Percentiles rank a stretch among this genome's conserved stretches.
Evolutionary conservation across 1,140 invertebrate genomes (phyloP).

Genomic region (Caenorhabditis remanei): DNA sequence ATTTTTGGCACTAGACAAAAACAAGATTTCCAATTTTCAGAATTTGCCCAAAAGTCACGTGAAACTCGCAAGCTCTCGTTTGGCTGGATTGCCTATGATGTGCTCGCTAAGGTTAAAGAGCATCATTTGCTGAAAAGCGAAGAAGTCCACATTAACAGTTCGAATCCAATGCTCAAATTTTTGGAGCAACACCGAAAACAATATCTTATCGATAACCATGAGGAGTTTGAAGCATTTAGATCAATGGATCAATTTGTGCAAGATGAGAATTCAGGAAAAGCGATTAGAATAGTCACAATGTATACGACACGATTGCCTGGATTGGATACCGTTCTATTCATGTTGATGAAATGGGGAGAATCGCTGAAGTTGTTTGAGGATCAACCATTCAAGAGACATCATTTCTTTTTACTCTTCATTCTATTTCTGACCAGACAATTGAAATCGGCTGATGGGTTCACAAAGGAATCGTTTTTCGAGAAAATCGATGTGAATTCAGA

Average conservation of each 20-base stretch:
- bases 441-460: not conserved
- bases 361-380: not conserved
- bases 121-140: not conserved
- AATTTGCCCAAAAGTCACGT: not conserved
- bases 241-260: not conserved
- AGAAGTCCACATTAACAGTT: not conserved
- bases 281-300: not conserved
- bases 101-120: conserved; percentile 56
- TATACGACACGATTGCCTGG: not conserved
- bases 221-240: conserved; percentile 16
- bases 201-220: conserved; percentile 13
- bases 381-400: not conserved
- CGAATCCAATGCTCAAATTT: conserved; percentile 15
- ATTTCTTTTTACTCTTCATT: conserved; percentile 22
- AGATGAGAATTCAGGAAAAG: not conserved
- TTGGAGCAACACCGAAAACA: conserved; percentile 26
- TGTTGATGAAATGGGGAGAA: conserved; percentile 8
- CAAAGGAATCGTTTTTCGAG: not conserved
- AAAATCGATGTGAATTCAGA: not conserved
- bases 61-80: conserved; percentile 57
- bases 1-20: too few relatives aligned
- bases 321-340: conserved; percentile 4
- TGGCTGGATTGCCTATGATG: conserved; percentile 53
- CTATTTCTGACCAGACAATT: conserved; percentile 3
- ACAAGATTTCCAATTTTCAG: not conserved